Percentiles rank a stretch among this genome's conserved stretches.
These are phyloP conservation scores for Camelus bactrianus DNA, from an alignment of 2,113 vertebrate genomes.

Conservation along the genomic window DNA sequence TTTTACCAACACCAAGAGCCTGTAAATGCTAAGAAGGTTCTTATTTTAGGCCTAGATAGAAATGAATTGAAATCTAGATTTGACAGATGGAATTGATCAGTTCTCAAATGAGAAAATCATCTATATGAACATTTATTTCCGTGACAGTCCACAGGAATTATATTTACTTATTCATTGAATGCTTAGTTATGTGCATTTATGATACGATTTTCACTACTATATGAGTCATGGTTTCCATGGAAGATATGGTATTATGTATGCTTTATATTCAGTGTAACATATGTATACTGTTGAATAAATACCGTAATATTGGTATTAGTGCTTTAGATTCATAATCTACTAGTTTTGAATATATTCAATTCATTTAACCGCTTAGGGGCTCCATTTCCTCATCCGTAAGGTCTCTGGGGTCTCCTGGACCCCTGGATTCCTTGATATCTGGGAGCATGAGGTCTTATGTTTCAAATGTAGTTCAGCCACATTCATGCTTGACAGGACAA, in stretches of 20 bases:
- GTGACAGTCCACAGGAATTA: not conserved
- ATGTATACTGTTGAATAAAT: not conserved
- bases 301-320: not conserved
- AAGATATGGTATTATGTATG: not conserved
- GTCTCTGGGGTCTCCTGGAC: not conserved
- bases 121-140: not conserved
- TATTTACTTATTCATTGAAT: not conserved
- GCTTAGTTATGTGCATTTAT: not conserved
- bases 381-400: not conserved
- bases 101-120: conserved; percentile 46
- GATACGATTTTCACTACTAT: not conserved
- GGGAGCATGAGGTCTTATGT: not conserved
- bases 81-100: not conserved
- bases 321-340: not conserved
- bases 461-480: not conserved
- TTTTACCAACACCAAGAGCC: not conserved
- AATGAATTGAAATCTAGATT: conserved; percentile 56
- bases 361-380: not conserved
- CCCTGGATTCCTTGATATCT: not conserved
- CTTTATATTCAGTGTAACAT: not conserved
- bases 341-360: conserved; percentile 10
- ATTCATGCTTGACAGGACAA: not conserved
- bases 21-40: not conserved
- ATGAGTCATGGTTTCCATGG: not conserved
- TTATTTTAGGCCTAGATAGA: conserved; percentile 35